phyloP scores from a whole-genome alignment of 2,797 vertebrate genomes.

The Rhyacichthys aspro region DNA sequence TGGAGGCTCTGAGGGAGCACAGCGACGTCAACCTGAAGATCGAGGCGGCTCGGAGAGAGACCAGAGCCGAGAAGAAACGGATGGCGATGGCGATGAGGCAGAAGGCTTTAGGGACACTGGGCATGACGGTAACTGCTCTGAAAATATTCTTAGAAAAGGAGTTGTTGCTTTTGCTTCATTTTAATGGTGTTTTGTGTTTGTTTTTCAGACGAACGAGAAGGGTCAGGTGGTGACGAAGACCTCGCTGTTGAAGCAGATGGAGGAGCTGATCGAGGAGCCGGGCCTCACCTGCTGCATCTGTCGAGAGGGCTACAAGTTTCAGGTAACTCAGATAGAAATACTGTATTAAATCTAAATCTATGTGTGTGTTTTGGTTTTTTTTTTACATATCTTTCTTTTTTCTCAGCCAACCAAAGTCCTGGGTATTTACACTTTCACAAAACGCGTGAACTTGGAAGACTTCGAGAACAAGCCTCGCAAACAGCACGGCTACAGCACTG shows the following conservation, averaged over 20 bases:
- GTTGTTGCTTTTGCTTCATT: not conserved
- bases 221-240: slow-evolving; percentile 99
- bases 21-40: slow-evolving; percentile 96
- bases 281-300: slow-evolving; percentile 98
- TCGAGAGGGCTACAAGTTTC: slow-evolving; percentile 98
- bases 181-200: slow-evolving; percentile 15
- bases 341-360: not conserved
- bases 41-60: slow-evolving; percentile 94
- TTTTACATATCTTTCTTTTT: slow-evolving; percentile 19
- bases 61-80: slow-evolving; percentile 95
- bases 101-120: slow-evolving; percentile 96
- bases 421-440: slow-evolving; percentile 98
- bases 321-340: slow-evolving; percentile 77
- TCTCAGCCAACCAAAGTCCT: slow-evolving; percentile 96
- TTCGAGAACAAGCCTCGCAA: slow-evolving; percentile 98
- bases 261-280: slow-evolving; percentile 97
- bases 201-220: slow-evolving; percentile 94
- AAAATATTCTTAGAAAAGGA: no score
- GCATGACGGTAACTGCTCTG: slow-evolving; percentile 88
- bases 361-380: no score
- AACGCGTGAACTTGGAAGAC: slow-evolving; percentile 93
- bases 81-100: slow-evolving; percentile 99
- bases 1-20: slow-evolving; percentile 94
- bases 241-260: slow-evolving; percentile 96
- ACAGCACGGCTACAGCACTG: slow-evolving; percentile 98